A percentile compares a stretch with the other conserved stretches of the same genome.
phyloP scores from a whole-genome alignment of 2,113 vertebrate species.

The Lepisosteus osseus region DNA sequence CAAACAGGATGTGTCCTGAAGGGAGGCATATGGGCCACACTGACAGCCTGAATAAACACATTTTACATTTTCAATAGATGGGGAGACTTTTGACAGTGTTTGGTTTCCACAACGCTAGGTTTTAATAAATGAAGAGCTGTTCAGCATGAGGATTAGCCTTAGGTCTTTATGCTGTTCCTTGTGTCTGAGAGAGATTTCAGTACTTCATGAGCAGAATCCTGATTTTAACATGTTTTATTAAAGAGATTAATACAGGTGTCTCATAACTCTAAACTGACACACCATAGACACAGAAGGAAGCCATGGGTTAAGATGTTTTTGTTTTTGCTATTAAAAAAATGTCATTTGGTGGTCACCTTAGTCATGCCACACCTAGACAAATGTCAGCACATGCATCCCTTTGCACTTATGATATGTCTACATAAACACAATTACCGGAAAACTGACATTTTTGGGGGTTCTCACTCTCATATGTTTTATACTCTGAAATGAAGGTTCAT shows the following conservation, averaged over 20 bases:
- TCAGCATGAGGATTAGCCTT: slow-evolving; percentile 6
- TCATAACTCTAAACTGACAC: not conserved
- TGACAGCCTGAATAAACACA: slow-evolving; percentile 21
- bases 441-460: not conserved
- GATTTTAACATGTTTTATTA: not conserved
- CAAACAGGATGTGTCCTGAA: slow-evolving; percentile 20
- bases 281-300: too few species aligned
- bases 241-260: too few species aligned
- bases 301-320: not conserved
- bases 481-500: not conserved
- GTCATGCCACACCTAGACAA: not conserved
- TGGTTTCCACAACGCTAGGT: not conserved
- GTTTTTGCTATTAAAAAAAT: not conserved
- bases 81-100: not conserved
- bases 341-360: not conserved
- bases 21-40: slow-evolving; percentile 7
- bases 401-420: not conserved
- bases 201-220: not conserved
- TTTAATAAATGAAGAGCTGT: slow-evolving; percentile 19
- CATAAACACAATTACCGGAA: not conserved
- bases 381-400: not conserved
- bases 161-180: not conserved
- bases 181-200: not conserved
- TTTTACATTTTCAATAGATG: slow-evolving; percentile 8
- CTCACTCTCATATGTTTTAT: not conserved